These are phyloP conservation scores for Anaspis maculata DNA, from an alignment of 2,888 invertebrate species.

Conservation along the genomic window DNA sequence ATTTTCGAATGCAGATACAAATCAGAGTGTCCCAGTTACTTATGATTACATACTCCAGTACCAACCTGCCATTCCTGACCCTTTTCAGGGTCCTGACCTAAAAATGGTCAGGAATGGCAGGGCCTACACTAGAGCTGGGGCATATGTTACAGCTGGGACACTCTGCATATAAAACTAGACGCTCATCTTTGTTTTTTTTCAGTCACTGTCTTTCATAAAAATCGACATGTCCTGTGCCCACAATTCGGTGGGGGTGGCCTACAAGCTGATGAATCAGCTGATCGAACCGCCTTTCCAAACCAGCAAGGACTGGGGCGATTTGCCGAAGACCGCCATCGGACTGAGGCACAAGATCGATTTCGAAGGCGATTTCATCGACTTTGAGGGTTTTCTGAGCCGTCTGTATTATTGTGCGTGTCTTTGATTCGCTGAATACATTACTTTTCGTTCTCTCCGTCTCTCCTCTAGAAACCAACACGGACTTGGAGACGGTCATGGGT, in stretches of 20 bases:
- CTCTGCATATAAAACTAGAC: no score
- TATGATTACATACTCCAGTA: no score
- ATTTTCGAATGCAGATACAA: no score
- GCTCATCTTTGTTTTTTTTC: no score
- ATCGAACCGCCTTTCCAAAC: conserved; percentile 43
- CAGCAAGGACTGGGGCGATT: conserved; percentile 49
- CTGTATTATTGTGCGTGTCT: no score
- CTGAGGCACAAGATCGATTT: conserved; percentile 47
- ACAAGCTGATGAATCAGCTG: conserved; percentile 30
- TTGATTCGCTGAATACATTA: conserved; percentile 6
- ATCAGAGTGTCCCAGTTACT: no score
- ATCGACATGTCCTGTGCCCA: conserved; percentile 22
- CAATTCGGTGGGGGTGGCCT: conserved; percentile 30
- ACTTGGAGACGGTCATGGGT: conserved; percentile 53
- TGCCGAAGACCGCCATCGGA: conserved; percentile 42
- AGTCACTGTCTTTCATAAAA: conserved; percentile 31
- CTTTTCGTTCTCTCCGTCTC: no score
- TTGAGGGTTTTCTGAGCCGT: conserved; percentile 48
- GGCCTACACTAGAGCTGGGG: no score
- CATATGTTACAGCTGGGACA: no score
- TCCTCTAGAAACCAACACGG: conserved; percentile 59
- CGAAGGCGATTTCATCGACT: conserved; percentile 50
- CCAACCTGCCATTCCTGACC: no score
- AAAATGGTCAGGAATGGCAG: no score
- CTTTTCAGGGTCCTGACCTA: no score